These are phyloP conservation scores for Acanthacorydalis orientalis DNA, from an alignment of 2,888 invertebrate species.

Conservation along the genomic window DNA sequence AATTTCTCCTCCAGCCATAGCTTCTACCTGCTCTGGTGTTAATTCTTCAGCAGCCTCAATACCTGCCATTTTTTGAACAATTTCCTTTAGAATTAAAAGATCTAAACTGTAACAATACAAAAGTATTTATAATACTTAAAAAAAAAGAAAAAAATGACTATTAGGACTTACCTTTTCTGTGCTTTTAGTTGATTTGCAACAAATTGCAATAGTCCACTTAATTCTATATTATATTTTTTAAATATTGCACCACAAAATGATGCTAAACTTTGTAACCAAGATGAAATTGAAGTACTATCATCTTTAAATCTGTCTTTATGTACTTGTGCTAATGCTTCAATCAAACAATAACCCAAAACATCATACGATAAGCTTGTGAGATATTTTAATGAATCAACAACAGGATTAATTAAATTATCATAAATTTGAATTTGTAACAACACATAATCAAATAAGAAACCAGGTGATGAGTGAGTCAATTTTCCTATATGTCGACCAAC, in stretches of 20 bases:
- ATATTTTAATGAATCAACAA: slow-evolving; percentile 95
- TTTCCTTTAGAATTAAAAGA: slow-evolving; percentile 84
- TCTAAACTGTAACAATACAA: slow-evolving; percentile 49
- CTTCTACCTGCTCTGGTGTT: slow-evolving; percentile 89
- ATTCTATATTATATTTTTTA: slow-evolving; percentile 92
- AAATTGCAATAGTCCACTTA: slow-evolving; percentile 89
- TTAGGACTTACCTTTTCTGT: slow-evolving; percentile 61
- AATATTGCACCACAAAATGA: slow-evolving; percentile 92
- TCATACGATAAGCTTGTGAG: slow-evolving; percentile 90
- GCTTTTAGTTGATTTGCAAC: slow-evolving; percentile 94
- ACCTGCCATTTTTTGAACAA: slow-evolving; percentile 98
- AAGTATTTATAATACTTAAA: slow-evolving; percentile 1
- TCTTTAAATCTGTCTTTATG: slow-evolving; percentile 63
- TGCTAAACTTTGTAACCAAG: slow-evolving; percentile 88
- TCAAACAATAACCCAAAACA: slow-evolving; percentile 85
- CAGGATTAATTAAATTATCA: slow-evolving; percentile 44
- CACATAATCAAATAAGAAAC: slow-evolving; percentile 87
- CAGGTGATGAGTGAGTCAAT: slow-evolving; percentile 89
- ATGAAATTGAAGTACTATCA: slow-evolving; percentile 80
- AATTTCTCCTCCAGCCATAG: slow-evolving; percentile 93
- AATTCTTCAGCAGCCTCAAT: slow-evolving; percentile 94
- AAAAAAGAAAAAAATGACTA: not conserved
- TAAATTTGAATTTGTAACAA: slow-evolving; percentile 25
- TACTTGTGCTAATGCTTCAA: slow-evolving; percentile 77
- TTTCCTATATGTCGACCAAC: slow-evolving; percentile 94